Evolutionary conservation across 2,797 vertebrate genomes (phyloP).

Genomic region (Cirrhinus molitorella): DNA sequence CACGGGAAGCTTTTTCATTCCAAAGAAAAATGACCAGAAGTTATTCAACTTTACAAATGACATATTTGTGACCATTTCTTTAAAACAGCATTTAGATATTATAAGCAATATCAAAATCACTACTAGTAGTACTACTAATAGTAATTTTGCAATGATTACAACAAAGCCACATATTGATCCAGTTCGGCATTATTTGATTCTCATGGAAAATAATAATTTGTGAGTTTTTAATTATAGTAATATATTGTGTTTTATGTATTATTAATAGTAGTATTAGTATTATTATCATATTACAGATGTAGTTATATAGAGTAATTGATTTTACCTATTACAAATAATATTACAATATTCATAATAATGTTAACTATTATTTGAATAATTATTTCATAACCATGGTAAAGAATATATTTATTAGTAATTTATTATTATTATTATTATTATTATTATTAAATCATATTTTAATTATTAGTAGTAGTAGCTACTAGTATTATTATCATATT

Average conservation of each 20-base stretch:
- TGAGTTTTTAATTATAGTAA: neutral
- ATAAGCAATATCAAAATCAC: neutral
- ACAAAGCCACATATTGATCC: neutral
- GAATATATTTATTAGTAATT: too few relatives aligned
- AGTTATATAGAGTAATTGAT: neutral
- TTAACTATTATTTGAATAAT: too few relatives aligned
- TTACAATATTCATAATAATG: too few relatives aligned
- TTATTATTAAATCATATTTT: neutral
- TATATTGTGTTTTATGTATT: neutral
- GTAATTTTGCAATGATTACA: too few relatives aligned
- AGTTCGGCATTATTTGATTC: neutral
- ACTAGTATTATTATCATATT: neutral
- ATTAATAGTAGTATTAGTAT: neutral
- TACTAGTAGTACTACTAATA: neutral
- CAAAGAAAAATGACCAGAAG: conserved; percentile 2
- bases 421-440: too few relatives aligned
- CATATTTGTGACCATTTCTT: neutral
- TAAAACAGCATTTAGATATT: neutral
- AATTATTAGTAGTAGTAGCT: neutral
- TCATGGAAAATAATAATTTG: neutral
- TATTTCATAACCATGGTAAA: too few relatives aligned
- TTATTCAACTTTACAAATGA: neutral
- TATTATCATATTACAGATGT: neutral
- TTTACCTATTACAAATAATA: neutral
- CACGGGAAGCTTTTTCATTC: neutral